phyloP scores from a whole-genome alignment of 2,797 vertebrate genomes.

The Borostomias antarcticus region DNA sequence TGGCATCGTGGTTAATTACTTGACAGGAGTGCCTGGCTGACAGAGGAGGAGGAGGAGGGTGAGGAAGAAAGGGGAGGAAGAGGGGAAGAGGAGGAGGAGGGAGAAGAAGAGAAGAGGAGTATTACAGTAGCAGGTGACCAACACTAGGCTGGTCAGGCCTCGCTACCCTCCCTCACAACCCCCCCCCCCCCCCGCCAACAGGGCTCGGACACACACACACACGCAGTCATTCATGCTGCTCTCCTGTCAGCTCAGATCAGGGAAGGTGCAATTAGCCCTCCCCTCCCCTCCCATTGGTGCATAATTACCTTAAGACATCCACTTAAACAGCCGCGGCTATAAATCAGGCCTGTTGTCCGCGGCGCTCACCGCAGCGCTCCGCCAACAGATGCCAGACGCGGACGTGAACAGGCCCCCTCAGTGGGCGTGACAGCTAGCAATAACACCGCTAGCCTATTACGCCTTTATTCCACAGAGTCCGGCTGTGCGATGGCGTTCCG shows the following conservation, averaged over 20 bases:
- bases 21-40: conserved; percentile 58
- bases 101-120: no score
- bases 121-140: conserved; percentile 69
- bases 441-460: conserved; percentile 6
- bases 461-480: no score
- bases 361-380: conserved; percentile 51
- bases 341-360: conserved; percentile 68
- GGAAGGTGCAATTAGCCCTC: conserved; percentile 74
- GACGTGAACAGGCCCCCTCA: conserved; percentile 52
- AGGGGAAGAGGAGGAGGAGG: no score
- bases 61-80: no score
- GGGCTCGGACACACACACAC: no score
- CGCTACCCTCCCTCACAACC: conserved; percentile 50
- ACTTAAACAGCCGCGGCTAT: conserved; percentile 67
- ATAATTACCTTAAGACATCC: conserved; percentile 79
- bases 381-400: conserved; percentile 69
- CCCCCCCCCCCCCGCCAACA: no score
- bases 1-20: conserved; percentile 67
- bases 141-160: conserved; percentile 70
- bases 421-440: conserved; percentile 50
- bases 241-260: conserved; percentile 74
- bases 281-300: conserved; percentile 54
- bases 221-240: conserved; percentile 61
- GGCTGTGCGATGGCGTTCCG: no score
- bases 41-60: no score